Evolutionary conservation across 1,140 invertebrate genomes (phyloP).

Genomic region (Drosophila paulistorum): DNA sequence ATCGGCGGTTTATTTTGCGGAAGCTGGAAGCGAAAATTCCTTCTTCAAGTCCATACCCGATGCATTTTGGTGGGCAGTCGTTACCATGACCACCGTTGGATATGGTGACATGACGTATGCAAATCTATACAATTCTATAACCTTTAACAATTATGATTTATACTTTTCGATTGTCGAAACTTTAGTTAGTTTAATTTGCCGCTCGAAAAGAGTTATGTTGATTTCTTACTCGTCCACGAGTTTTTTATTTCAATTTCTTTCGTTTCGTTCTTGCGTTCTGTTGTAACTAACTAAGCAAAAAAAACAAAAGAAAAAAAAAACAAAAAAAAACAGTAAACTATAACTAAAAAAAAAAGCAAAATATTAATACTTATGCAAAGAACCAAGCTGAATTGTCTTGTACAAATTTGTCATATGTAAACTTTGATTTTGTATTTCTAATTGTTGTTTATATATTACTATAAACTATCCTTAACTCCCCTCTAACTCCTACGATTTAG

Average conservation of each 20-base stretch:
- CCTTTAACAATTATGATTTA: constrained; percentile 63
- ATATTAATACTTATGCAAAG: neutral
- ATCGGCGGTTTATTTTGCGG: constrained; percentile 99
- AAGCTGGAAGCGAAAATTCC: constrained; percentile 98
- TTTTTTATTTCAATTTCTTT: constrained; percentile 34
- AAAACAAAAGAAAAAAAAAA: constrained; percentile 6
- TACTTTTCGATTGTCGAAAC: constrained; percentile 27
- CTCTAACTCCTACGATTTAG: constrained; percentile 47
- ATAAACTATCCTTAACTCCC: constrained; percentile 25
- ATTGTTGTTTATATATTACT: constrained; percentile 31
- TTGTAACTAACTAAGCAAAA: constrained; percentile 31
- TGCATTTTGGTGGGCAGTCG: constrained; percentile 99
- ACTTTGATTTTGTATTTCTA: constrained; percentile 22
- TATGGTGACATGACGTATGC: constrained; percentile 99
- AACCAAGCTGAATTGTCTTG: constrained; percentile 11
- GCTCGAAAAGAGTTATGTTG: constrained; percentile 25
- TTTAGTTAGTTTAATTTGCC: constrained; percentile 22
- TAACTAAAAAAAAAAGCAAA: neutral
- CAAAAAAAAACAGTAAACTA: neutral
- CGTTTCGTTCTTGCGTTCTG: constrained; percentile 41
- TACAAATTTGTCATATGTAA: constrained; percentile 11
- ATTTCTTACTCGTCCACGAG: constrained; percentile 14
- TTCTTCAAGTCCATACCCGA: constrained; percentile 99
- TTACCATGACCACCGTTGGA: constrained; percentile 99
- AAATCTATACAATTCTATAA: constrained; percentile 83